Evolutionary conservation across 2,888 invertebrate genomes (phyloP), one percentile per base, ranked within the genome.

Genomic region (Mimumesa dahlbomi): DNA sequence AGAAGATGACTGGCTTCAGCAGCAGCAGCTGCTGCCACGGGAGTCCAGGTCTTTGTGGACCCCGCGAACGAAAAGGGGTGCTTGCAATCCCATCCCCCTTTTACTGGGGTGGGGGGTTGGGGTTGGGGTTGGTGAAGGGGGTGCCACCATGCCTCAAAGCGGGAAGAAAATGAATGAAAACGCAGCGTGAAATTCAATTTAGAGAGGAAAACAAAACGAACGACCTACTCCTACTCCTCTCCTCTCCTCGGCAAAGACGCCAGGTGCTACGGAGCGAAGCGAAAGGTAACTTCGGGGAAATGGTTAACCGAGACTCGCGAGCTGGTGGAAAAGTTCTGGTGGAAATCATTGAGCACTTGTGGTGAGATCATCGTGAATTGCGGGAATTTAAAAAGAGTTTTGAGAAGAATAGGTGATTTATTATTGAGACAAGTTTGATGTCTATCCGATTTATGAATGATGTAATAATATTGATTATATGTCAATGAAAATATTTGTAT

Each of bases 181-280:
- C 69, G 63, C 59, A 31, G 50, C 46, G 46, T 36, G 66, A 65
- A 75, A 78, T 77, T 75, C 73, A 77, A 75, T 73, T 77, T 69
- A 31, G 45, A 13, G 25, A 21, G 34, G 9, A 54, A 50, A 62
- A 70, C 73, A 56, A 56, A 62, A 53, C 16, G 70, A 34, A n/a
- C n/a, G n/a, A n/a, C n/a, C n/a, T n/a, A n/a, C n/a, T n/a, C n/a
- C n/a, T n/a, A n/a, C n/a, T n/a, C n/a, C n/a, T n/a, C n/a, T n/a
- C n/a, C n/a, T n/a, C n/a, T n/a, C n/a, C n/a, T n/a, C n/a, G n/a
- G n/a, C n/a, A n/a, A n/a, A n/a, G n/a, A 34, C 11, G 14, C 43
- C 45, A 34, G 48, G 42, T 38, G 49, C 49, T 52, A 53, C 61
- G 65, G 46, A 50, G 34, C 43, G 68, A 59, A 66, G 56, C 63